Base-by-base conservation (phyloP, 92 coral and sea anemone genomes). In the Diadumene lineata region DNA sequence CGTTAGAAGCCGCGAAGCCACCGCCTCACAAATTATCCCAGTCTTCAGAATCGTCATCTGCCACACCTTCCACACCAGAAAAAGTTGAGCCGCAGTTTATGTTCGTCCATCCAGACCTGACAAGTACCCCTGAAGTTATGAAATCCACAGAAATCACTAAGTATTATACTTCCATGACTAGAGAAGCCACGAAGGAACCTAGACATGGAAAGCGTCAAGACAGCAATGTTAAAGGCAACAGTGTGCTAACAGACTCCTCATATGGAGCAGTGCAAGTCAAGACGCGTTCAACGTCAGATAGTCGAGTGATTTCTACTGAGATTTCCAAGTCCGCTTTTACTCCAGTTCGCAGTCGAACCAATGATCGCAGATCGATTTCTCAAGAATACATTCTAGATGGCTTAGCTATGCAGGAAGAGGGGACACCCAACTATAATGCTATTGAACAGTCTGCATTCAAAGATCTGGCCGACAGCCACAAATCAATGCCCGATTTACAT, bases 401-500 rank as follows among this genome's bases (percentile, higher is more conserved):
- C 16, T 44, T 31, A 70, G 24, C 43, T 19, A 43, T 9, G 11
- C 50, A 50, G 34, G 27, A n/a, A 28, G 64, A 70, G 25, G 56
- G 17, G n/a, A 51, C 55, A 16, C 31, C 34, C 27, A 55, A 51
- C 11, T 34, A 38, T 53, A 46, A 13, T 21, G 67, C 32, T 3
- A 13, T 11, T 9, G 70, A 65, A 13, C 51, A 50, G 0, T 23
- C 82, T 22, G 24, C 73, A 51, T 87, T 87, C 60, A 80, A 80
- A 60, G 97, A 88, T 7, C 69, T 83, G 70, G 81, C 82, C 9
- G 88, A 87, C 33, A 77, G 81, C 38, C 90, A 91, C 33, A 87
- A 90, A 77, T 90, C 97, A 25, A 90, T 90, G 97, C 97, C 97
- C 34, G 88, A 90, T 56, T 83, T 90, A 56, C 82, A 83, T 51